Evolutionary conservation across 2,113 vertebrate genomes (phyloP), one percentile per base, ranked within the genome.

Genomic region (Artemisiospiza belli): DNA sequence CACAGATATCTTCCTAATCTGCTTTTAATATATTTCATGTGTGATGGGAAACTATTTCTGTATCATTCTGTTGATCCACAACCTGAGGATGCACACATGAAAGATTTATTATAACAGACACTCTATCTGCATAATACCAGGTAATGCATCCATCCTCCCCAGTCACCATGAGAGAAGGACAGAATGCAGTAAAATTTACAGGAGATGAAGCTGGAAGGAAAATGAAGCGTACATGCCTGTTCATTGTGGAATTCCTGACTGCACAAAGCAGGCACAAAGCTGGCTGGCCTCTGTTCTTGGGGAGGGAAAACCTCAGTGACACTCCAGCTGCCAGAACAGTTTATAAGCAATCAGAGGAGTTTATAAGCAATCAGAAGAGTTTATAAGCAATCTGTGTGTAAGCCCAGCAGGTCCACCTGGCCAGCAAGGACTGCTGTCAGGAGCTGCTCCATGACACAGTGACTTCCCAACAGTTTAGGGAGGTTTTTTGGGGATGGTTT

Each of bases 311-410:
- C 33, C 83, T 55, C 76, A 46, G 39, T 27, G 2, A 57, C 51
- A 17, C 30, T 70, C 19, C 33, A 31, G 35, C 17, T 87, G 69
- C 87, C 87, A 95, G 58, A 75, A 54, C n/a, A 87, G 24, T 78
- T 95, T 84, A 37, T 78, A 44, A 68, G 58, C 83, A 70, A 84
- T 64, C 62, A 94, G 52, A 75, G 46, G 37, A 87, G 27, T 78
- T 94, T 82, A 35, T 76, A 46, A 68, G 58, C 41, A 41, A 41
- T 41, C 41, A 41, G 41, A 41, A 15, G 41, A 41, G 41, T 41
- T 41, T 41, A 41, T 41, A 41, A 41, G n/a, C 81, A 67, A 82
- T 68, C 62, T 92, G 37, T 72, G 14, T 35, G 20, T 28, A 57
- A 89, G 19, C 59, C 28, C 22, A 78, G 31, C 19, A 54, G n/a